phyloP scores from a whole-genome alignment of 2,113 vertebrate genomes.

The Xiphorhynchus elegans region DNA sequence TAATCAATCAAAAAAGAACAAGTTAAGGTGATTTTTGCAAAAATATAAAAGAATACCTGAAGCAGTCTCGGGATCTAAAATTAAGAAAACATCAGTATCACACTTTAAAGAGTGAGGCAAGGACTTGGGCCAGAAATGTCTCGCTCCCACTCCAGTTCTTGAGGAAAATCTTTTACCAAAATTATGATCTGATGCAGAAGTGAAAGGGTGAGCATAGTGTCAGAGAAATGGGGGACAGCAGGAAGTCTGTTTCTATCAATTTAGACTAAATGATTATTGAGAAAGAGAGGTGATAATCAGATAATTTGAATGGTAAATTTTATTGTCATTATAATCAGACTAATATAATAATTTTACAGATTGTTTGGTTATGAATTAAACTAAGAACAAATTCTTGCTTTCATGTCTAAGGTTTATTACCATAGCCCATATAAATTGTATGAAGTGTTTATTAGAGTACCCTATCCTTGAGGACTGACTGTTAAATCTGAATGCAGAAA shows the following conservation, averaged over 20 bases:
- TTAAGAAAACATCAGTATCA: background rate
- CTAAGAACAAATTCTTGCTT: background rate
- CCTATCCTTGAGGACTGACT: background rate
- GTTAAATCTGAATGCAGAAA: background rate
- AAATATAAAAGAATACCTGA: background rate
- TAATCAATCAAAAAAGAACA: background rate
- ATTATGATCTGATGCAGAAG: background rate
- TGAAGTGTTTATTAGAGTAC: background rate
- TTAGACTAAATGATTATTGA: background rate
- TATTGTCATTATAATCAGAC: background rate
- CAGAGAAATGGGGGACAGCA: background rate
- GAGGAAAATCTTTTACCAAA: background rate
- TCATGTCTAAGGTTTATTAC: background rate
- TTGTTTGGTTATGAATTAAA: background rate
- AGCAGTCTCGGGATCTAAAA: background rate
- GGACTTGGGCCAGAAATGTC: background rate
- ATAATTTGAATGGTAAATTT: background rate
- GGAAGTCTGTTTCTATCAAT: background rate
- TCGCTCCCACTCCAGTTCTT: background rate
- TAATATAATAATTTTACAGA: background rate
- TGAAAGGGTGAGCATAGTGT: background rate
- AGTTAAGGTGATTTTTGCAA: background rate
- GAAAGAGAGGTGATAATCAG: background rate
- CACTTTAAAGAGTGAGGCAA: background rate
- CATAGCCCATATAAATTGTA: background rate